Percentiles rank a stretch among this genome's conserved stretches.
These are phyloP conservation scores for Hipposideros larvatus DNA, from an alignment of 2,797 vertebrate genomes.

Conservation along the genomic window DNA sequence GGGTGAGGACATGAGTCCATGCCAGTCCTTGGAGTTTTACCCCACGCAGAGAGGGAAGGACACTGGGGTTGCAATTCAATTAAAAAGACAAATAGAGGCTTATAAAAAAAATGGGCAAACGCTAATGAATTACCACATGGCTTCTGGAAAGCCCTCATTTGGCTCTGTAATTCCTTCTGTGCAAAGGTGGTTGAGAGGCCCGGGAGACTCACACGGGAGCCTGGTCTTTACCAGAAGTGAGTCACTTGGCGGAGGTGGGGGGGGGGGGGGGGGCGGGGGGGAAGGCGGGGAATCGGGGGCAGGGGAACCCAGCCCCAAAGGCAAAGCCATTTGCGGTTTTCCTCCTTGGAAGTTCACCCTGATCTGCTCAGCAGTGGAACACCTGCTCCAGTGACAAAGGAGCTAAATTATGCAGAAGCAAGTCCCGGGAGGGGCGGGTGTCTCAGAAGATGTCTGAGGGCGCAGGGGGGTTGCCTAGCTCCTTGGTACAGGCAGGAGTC, in stretches of 20 bases:
- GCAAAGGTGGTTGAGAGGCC: neutral
- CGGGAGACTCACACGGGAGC: neutral
- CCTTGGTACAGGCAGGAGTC: neutral
- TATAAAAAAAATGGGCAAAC: neutral
- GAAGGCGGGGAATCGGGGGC: no score
- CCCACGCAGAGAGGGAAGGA: neutral
- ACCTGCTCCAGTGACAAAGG: accelerated
- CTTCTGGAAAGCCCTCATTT: neutral
- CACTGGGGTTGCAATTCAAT: neutral
- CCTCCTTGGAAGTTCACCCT: conserved; percentile 54
- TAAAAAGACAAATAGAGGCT: neutral
- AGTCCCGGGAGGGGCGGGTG: neutral
- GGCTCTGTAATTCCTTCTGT: neutral
- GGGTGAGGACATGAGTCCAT: neutral
- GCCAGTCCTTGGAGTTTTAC: neutral
- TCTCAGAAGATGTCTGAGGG: accelerated
- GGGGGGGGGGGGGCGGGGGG: neutral
- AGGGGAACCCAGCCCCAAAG: neutral
- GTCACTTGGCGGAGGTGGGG: neutral
- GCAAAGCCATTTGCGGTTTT: neutral
- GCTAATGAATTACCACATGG: neutral
- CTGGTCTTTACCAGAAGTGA: conserved; percentile 26
- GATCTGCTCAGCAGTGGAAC: neutral
- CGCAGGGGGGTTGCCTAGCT: neutral
- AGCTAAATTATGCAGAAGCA: conserved; percentile 1